Base-by-base conservation (phyloP, 2,797 vertebrate genomes). In the Pampus argenteus region DNA sequence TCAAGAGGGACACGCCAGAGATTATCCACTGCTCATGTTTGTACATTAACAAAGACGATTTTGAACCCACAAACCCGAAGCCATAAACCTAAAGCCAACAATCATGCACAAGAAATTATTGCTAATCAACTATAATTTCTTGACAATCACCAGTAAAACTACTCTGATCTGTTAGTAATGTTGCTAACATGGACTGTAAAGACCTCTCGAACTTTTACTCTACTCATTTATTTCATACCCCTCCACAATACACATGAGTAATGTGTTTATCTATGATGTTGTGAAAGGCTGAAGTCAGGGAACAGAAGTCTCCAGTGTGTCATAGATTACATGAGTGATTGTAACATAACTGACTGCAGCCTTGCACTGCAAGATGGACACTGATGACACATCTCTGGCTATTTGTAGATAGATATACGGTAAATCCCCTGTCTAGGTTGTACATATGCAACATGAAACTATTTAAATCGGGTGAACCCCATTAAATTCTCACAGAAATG, bases 1-100 rank as follows among this genome's bases (percentile, higher is more conserved):
- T 85, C 80, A 66, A 5, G 18, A 47, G 31, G 59, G 56, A 65
- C 51, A 76, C 58, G 52, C 62, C 68, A 44, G 45, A 76, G 61
- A 48, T 52, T 52, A 49, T 57, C 22, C 66, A 44, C 28, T 1
- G 25, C 29, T 40, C 22, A 8, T 25, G 23, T 36, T 15, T 18
- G 22, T 38, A 45, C 20, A 40, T 31, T 9, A 18, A 48, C 14
- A 9, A 6, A 23, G 22, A 17, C 36, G 3, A 63, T 34, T 50
- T 48, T 14, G 47, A 40, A 29, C 47, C 2, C 3, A 1, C 8
- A 38, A 47, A 38, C 1, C 6, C 18, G 15, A 6, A 49, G 50
- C 50, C 47, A 44, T n/a, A n/a, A n/a, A 11, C 26, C 2, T 18
- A 45, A 29, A 25, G 15, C 13, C 5, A 49, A 3, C 8, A 25